Evolutionary conservation across 2,113 vertebrate genomes (phyloP), one percentile per base, ranked within the genome.

Genomic region (Morone chrysops): DNA sequence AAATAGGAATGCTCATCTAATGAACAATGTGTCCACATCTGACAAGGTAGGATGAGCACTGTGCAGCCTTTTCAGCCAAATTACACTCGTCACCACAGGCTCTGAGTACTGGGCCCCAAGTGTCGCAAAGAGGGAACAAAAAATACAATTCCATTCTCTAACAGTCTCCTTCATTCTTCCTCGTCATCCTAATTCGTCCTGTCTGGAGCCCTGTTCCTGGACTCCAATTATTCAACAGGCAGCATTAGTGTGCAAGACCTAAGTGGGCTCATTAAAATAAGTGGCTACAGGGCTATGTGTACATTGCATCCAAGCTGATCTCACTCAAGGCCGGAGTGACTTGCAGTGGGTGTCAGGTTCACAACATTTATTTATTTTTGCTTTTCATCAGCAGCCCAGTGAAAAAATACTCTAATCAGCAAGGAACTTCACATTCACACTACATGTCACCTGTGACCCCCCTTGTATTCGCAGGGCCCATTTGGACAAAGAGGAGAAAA

Each of bases 251-350:
- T 89, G 83, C 82, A 87, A 92, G 70, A 91, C 80, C 88, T 92
- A 94, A 95, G 83, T 83, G 88, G 75, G 84, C 90, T 94, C 89
- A 93, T 95, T 95, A 95, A 93, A 94, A 91, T 91, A 90, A 89
- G 85, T 88, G 83, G 90, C 76, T 90, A 84, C 87, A 85, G 82
- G 77, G 82, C 83, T 75, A 78, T 85, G 63, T 81, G 89, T 82
- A 78, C 43, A 75, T 81, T 67, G 77, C 56, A 81, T 79, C 69
- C 68, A 51, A 82, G 65, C 66, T 71, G 82, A 80, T 83, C 80
- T 72, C 72, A 83, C 66, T 82, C 72, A 65, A 92, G 73, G 82
- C 84, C 89, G 87, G 66, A 90, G 80, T 90, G 87, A 92, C 80
- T 91, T 85, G 70, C 71, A 70, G 69, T 75, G 47, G 67, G 70